Evolutionary conservation across 2,888 invertebrate species (phyloP).

Genomic region (Drosophila lacicola): DNA sequence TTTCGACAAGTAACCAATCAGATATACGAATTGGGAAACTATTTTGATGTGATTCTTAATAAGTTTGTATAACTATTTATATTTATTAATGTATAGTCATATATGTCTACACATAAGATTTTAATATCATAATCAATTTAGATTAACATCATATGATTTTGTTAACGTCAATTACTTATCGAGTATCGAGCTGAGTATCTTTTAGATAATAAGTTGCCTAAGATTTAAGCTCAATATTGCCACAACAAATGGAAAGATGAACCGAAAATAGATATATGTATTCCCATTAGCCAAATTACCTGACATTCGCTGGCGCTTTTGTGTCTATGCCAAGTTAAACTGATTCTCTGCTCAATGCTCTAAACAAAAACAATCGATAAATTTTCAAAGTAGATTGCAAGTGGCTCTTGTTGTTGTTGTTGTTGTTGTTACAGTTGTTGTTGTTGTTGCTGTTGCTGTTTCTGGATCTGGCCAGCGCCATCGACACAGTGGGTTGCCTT

Average conservation of each 20-base stretch:
- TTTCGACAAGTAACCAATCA: too few species aligned
- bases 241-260: background rate
- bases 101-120: too few species aligned
- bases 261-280: background rate
- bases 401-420: conserved; percentile 40
- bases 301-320: conserved; percentile 82
- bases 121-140: too few species aligned
- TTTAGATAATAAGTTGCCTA: too few species aligned
- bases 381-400: conserved; percentile 77
- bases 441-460: conserved; percentile 12
- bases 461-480: conserved; percentile 71
- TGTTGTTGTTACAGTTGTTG: background rate
- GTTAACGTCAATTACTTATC: too few species aligned
- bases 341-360: conserved; percentile 49
- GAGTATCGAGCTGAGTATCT: too few species aligned
- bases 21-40: too few species aligned
- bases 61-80: too few species aligned
- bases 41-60: too few species aligned
- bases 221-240: too few species aligned
- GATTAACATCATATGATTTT: too few species aligned
- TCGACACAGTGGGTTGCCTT: conserved; percentile 75
- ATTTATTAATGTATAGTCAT: too few species aligned
- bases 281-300: conserved; percentile 20
- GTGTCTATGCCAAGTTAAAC: conserved; percentile 79
- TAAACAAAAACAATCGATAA: conserved; percentile 82